A percentile compares a stretch with the other conserved stretches of the same genome.
Conservation (phyloP, 1,140 invertebrate genomes). For the Zaprionus capensis region DNA sequence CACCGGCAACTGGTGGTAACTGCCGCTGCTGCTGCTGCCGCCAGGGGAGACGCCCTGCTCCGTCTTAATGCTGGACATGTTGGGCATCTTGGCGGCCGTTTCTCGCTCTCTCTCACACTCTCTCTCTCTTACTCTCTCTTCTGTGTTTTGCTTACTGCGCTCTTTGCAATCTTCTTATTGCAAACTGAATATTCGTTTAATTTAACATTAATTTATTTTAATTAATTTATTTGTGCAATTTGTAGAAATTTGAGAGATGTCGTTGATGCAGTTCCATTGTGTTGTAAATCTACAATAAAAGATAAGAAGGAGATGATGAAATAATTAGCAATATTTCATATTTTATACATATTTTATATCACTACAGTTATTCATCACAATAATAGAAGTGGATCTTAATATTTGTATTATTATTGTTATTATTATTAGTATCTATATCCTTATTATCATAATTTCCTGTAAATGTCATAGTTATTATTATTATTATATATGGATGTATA, state of each 20-base stretch:
- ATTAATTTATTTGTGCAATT: slow-evolving; percentile 63
- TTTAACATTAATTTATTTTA: slow-evolving; percentile 8
- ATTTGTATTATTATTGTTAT: too few species aligned
- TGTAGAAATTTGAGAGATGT: slow-evolving; percentile 82
- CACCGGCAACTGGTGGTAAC: slow-evolving; percentile 69
- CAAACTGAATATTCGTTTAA: not conserved
- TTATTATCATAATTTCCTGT: too few species aligned
- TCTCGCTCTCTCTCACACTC: not conserved
- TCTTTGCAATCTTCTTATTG: not conserved
- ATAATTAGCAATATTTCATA: too few species aligned
- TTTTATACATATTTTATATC: too few species aligned
- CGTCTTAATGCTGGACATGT: slow-evolving; percentile 80
- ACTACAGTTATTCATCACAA: too few species aligned
- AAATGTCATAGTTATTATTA: too few species aligned
- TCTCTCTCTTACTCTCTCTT: not conserved
- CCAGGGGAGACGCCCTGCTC: slow-evolving; percentile 62
- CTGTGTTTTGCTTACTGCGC: not conserved
- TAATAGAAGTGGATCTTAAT: too few species aligned
- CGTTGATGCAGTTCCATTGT: slow-evolving; percentile 83
- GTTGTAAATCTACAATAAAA: slow-evolving; percentile 57
- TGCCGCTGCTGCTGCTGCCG: slow-evolving; percentile 35
- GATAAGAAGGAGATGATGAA: not conserved
- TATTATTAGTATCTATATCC: too few species aligned
- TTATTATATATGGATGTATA: too few species aligned
- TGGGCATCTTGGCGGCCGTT: slow-evolving; percentile 45